phyloP scores from a whole-genome alignment of 2,888 invertebrate genomes.

The Heteromyza rotundicornis region DNA sequence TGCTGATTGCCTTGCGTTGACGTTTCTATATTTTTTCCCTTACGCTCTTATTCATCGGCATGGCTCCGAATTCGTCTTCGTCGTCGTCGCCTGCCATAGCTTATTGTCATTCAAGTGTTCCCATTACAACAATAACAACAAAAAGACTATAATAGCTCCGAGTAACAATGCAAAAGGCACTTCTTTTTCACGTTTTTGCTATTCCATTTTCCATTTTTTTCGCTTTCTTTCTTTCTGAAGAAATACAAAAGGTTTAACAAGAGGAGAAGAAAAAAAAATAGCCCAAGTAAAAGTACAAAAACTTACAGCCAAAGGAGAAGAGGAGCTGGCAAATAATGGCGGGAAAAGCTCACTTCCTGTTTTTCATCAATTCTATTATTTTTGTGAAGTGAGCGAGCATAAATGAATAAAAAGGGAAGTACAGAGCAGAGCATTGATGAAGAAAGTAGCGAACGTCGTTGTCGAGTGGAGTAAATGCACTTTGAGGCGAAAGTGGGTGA shows the following conservation, averaged over 20 bases:
- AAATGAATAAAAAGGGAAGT: slow-evolving; percentile 16
- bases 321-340: slow-evolving; percentile 25
- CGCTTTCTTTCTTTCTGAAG: too few relatives aligned
- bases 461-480: slow-evolving; percentile 12
- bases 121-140: slow-evolving; percentile 13
- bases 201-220: too few relatives aligned
- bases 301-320: neutral
- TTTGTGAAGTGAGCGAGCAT: slow-evolving; percentile 28
- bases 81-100: neutral
- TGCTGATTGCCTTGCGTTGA: slow-evolving; percentile 14
- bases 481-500: slow-evolving; percentile 6
- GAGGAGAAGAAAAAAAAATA: slow-evolving; percentile 9
- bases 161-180: slow-evolving; percentile 17
- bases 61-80: neutral
- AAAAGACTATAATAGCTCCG: slow-evolving; percentile 15
- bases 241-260: slow-evolving; percentile 9
- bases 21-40: neutral
- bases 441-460: neutral
- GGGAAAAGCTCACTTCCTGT: slow-evolving; percentile 32
- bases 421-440: neutral
- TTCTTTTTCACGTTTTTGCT: neutral
- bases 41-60: neutral
- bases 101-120: slow-evolving; percentile 28
- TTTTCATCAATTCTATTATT: slow-evolving; percentile 34
- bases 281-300: neutral